phyloP scores from a whole-genome alignment of 2,113 vertebrate genomes.

The Rhinichthys klamathensis region DNA sequence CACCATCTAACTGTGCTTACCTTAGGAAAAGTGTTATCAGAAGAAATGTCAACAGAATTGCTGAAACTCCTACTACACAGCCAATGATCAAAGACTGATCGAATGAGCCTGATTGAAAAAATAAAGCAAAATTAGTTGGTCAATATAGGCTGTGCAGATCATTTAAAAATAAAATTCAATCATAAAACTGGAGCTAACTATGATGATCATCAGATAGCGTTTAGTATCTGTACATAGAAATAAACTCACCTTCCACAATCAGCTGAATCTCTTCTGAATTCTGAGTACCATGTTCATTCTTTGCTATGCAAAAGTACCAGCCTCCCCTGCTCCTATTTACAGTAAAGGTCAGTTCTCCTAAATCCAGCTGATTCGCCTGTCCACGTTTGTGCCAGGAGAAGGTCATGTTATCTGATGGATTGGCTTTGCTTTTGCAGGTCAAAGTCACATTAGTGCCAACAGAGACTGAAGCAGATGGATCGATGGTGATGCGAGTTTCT shows the following conservation, averaged over 20 bases:
- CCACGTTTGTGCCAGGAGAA: conserved; percentile 5
- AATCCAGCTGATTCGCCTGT: neutral
- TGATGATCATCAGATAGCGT: neutral
- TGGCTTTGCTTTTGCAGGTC: conserved; percentile 23
- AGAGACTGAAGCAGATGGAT: conserved; percentile 1
- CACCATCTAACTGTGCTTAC: neutral
- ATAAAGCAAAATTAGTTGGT: neutral
- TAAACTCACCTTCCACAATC: neutral
- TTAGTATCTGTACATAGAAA: neutral
- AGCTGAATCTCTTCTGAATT: neutral
- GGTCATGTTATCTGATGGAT: neutral
- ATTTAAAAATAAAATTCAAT: neutral
- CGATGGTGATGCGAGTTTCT: neutral
- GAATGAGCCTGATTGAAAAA: neutral
- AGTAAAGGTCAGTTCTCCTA: neutral
- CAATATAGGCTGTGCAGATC: neutral
- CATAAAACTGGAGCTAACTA: neutral
- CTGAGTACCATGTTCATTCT: neutral
- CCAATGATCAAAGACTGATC: neutral
- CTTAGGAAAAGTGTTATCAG: neutral
- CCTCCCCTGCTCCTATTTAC: neutral
- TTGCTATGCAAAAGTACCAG: neutral
- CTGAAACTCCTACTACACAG: neutral
- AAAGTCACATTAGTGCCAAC: conserved; percentile 17
- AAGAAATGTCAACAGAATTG: neutral